A percentile compares a stretch with the other conserved stretches of the same genome.
Conservation (phyloP, 2,797 vertebrate species). For the Crypturellus tataupa region DNA sequence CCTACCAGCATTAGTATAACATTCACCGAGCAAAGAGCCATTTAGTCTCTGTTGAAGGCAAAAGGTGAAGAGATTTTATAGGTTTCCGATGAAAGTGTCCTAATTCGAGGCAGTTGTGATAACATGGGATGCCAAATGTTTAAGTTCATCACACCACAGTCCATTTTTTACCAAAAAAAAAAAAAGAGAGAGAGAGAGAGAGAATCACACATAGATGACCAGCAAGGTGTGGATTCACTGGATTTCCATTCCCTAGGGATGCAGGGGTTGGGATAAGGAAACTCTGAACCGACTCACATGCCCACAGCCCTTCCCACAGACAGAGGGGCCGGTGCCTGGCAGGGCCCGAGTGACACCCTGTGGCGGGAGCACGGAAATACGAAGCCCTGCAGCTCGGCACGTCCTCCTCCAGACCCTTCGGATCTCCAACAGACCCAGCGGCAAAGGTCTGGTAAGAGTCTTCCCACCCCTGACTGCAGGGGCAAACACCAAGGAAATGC, state of each 20-base stretch:
- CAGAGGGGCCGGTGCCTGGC: neutral
- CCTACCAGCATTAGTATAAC: neutral
- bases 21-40: constrained; percentile 41
- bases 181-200: no score
- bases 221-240: neutral
- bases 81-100: constrained; percentile 26
- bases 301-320: neutral
- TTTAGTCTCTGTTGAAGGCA: constrained; percentile 43
- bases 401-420: neutral
- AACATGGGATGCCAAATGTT: neutral
- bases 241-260: neutral
- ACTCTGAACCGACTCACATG: neutral
- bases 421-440: neutral
- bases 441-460: neutral
- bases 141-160: neutral
- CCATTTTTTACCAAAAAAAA: neutral
- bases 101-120: constrained; percentile 9
- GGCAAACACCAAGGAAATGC: neutral
- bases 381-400: neutral
- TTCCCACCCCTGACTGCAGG: neutral
- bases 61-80: constrained; percentile 42
- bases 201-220: neutral
- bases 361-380: neutral
- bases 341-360: neutral
- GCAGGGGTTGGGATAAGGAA: neutral